Conservation (phyloP, 2,797 vertebrate species). For the Geotria australis region DNA sequence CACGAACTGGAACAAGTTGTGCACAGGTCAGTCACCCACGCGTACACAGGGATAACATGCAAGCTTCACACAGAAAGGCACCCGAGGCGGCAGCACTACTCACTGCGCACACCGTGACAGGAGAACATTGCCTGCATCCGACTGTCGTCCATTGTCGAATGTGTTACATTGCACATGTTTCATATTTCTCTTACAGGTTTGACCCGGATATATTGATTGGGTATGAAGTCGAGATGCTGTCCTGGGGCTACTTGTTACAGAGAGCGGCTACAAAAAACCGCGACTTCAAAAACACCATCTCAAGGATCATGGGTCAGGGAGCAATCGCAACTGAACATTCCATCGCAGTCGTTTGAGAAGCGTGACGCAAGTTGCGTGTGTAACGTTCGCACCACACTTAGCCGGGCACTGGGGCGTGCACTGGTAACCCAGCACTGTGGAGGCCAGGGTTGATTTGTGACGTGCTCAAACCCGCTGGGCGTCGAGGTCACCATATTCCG, state of each 20-base stretch:
- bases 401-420: too few species aligned
- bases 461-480: too few species aligned
- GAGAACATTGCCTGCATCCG: background rate
- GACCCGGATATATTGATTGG: conserved; percentile 87
- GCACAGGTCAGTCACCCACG: conserved; percentile 26
- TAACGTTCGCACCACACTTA: too few species aligned
- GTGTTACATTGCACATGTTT: background rate
- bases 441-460: too few species aligned
- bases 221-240: conserved; percentile 89
- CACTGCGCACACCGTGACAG: too few species aligned
- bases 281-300: conserved; percentile 66
- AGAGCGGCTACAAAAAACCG: conserved; percentile 39
- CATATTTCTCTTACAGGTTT: conserved; percentile 19
- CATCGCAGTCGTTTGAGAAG: too few species aligned
- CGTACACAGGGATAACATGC: too few species aligned
- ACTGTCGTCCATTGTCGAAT: background rate
- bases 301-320: conserved; percentile 53
- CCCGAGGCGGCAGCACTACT: too few species aligned
- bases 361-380: too few species aligned
- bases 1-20: conserved; percentile 42
- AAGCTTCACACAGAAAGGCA: too few species aligned
- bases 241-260: conserved; percentile 89
- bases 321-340: background rate
- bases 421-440: too few species aligned
- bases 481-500: too few species aligned